Evolutionary conservation across 1,140 invertebrate species (phyloP).

Genomic region (Maconellicoccus hirsutus): DNA sequence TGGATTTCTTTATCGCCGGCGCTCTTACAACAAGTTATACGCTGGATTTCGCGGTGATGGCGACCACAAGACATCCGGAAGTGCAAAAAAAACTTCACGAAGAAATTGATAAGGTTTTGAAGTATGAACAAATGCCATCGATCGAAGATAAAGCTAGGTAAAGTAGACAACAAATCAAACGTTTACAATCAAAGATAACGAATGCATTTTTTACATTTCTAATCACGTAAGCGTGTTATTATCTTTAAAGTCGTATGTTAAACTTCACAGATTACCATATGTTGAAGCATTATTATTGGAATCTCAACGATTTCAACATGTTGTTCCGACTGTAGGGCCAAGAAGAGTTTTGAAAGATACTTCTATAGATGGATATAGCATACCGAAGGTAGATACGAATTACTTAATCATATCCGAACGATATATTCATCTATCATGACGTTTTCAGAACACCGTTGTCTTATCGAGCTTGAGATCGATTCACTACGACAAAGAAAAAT

Average conservation of each 20-base stretch:
- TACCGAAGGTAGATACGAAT: slow-evolving; percentile 43
- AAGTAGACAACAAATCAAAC: not conserved
- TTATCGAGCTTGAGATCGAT: slow-evolving; percentile 51
- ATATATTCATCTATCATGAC: too few relatives aligned
- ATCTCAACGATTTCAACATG: slow-evolving; percentile 46
- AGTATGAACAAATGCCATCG: slow-evolving; percentile 32
- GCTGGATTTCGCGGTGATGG: slow-evolving; percentile 55
- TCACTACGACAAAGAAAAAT: slow-evolving; percentile 46
- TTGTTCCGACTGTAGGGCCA: slow-evolving; percentile 54
- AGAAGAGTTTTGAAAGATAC: slow-evolving; percentile 47
- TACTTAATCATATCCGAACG: too few relatives aligned
- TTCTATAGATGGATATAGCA: slow-evolving; percentile 45
- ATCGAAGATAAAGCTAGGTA: slow-evolving; percentile 12
- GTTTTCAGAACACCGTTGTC: slow-evolving; percentile 43
- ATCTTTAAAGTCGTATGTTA: too few relatives aligned
- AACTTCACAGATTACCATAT: slow-evolving; percentile 44
- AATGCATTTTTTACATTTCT: too few relatives aligned
- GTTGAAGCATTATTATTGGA: slow-evolving; percentile 53
- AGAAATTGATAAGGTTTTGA: slow-evolving; percentile 33
- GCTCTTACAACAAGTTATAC: slow-evolving; percentile 57
- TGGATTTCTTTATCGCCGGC: slow-evolving; percentile 60
- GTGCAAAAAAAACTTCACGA: slow-evolving; percentile 51
- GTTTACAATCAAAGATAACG: too few relatives aligned
- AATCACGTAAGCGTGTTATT: too few relatives aligned
- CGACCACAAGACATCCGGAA: slow-evolving; percentile 50